Base-by-base conservation (phyloP, 2,888 invertebrate genomes). In the Toxonevra muliebris region DNA sequence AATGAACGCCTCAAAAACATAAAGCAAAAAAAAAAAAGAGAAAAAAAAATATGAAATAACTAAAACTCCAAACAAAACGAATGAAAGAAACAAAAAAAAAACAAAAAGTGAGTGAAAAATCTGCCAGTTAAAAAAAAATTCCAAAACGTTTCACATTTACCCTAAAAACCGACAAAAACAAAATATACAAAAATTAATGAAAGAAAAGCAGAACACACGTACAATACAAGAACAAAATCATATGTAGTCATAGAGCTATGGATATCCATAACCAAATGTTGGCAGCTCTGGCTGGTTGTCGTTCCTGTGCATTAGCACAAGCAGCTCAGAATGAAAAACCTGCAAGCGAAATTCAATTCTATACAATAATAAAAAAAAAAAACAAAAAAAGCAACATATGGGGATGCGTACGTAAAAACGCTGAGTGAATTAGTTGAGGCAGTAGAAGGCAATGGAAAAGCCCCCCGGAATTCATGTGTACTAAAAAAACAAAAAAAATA, bases 1-100 rank as follows among this genome's bases (percentile, higher is more conserved):
- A 58, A 19, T 59, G 62, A 68, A 69, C 69, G 57, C 65, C 65
- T 41, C 60, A 19, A 40, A 65, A 60, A 57, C n/a, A 8, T 15
- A 20, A 53, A 9, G 20, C 54, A 5, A 19, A n/a, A 19, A n/a
- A n/a, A 17, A 4, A 11, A 20, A 19, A 7, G 13, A n/a, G 8
- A 19, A 54, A 8, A 11, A 54, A 54, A 54, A 54, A 4, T 12
- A 54, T 15, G 12, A 54, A 54, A n/a, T n/a, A 48, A 48, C 50
- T n/a, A 15, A 48, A 48, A 7, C 50, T 48, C 13, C n/a, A n/a
- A n/a, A n/a, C n/a, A n/a, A n/a, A n/a, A n/a, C n/a, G n/a, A n/a
- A n/a, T n/a, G n/a, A n/a, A 7, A 30, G 30, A 4, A 30, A 30
- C 3, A 30, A 30, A 30, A 30, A 7, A 30, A 48, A 4, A 7